Base-by-base conservation (phyloP, 1,140 invertebrate species). In the Hyles vespertilio region DNA sequence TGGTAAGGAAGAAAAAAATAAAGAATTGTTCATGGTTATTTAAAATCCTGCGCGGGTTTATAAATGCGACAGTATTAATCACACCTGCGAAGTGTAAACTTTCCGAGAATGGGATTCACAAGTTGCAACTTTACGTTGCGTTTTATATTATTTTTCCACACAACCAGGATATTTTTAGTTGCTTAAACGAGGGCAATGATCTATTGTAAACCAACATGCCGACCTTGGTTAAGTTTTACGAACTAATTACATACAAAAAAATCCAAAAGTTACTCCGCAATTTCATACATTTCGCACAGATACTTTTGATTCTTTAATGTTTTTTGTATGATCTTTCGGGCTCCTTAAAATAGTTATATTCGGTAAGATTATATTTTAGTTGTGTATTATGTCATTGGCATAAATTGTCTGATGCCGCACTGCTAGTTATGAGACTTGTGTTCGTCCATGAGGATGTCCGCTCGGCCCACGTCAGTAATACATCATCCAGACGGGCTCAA, bases 371-470 rank as follows among this genome's bases (percentile, higher is more conserved):
- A 6, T 5, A 3, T 10, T 32, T 5, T 51, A 11, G 32, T 58
- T 50, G 33, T 53, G 56, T 63, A 59, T 74, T 78, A 69, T 69
- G 64, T 82, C 74, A 79, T 72, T 72, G 67, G 67, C 65, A 59
- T 58, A 79, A 85, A 85, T 83, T 82, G 81, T 64, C 59, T 67
- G 74, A 77, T 2, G 22, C 22, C 22, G 22, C 70, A 75, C 72
- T 79, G 69, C 66, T 72, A 67, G 72, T 70, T 72, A 69, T 75
- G 67, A 59, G 59, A 56, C 53, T 74, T 78, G 77, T 84, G 81
- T 83, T 77, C 77, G 70, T 67, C 68, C 80, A 69, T 84, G 51
- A 87, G 84, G 81, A 87, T 83, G 65, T 87, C 84, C 84, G 73
- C 64, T 67, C 63, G 57, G 56, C 81, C 80, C 69, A 87, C 84